phyloP scores from a whole-genome alignment of 2,113 vertebrate genomes.

The Oenanthe melanoleuca region DNA sequence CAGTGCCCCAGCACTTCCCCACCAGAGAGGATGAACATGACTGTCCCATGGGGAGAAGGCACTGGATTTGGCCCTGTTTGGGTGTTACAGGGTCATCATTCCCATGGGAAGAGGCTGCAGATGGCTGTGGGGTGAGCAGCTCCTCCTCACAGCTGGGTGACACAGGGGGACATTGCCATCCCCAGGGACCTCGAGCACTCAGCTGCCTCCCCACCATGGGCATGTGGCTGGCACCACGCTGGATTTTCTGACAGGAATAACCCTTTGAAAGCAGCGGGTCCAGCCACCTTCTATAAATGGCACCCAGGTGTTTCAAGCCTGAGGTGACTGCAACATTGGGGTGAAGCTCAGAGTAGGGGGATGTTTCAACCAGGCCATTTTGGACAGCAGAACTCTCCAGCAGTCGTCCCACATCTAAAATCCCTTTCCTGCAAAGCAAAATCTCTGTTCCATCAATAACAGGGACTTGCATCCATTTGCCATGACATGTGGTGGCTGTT shows the following conservation, averaged over 20 bases:
- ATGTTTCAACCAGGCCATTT: background rate
- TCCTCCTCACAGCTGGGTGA: background rate
- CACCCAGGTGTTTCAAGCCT: background rate
- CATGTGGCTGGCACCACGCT: background rate
- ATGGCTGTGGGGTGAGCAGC: background rate
- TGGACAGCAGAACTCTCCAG: background rate
- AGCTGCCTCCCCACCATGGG: background rate
- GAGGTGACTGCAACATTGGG: rapidly evolving
- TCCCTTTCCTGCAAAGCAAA: background rate
- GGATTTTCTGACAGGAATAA: slow-evolving; percentile 13
- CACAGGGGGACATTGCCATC: background rate
- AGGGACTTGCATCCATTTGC: background rate
- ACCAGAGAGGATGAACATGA: rapidly evolving
- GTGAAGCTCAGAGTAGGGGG: background rate
- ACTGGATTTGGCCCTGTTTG: background rate
- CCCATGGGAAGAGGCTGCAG: background rate
- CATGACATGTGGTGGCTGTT: rapidly evolving
- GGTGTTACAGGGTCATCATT: background rate
- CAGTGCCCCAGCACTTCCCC: background rate
- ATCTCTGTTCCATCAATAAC: background rate
- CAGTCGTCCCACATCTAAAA: too few relatives aligned
- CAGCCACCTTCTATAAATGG: rapidly evolving
- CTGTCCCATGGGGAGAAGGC: rapidly evolving
- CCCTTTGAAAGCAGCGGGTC: background rate
- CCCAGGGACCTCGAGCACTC: background rate